A percentile compares a stretch with the other conserved stretches of the same genome.
phyloP scores from a whole-genome alignment of 1,140 invertebrate species.

The Teleopsis dalmanni region DNA sequence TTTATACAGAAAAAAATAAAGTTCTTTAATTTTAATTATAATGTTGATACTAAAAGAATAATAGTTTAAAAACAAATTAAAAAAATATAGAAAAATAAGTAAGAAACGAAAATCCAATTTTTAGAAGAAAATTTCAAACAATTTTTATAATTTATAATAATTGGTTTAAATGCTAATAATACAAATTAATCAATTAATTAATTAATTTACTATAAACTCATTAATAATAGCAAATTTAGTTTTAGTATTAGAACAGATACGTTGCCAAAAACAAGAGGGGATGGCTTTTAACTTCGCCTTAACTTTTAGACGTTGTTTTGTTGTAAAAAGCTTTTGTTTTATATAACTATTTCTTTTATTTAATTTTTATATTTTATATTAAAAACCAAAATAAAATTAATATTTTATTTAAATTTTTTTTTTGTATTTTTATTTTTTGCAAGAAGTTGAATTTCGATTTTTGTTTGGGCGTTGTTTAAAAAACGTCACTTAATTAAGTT shows the following conservation, averaged over 20 bases:
- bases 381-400: conserved; percentile 36
- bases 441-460: conserved; percentile 94
- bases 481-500: too few relatives aligned
- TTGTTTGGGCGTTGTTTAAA: conserved; percentile 60
- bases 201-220: too few relatives aligned
- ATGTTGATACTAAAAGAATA: too few relatives aligned
- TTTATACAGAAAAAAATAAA: not conserved
- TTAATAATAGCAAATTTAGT: conserved; percentile 1
- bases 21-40: conserved; percentile 4
- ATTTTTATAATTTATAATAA: conserved; percentile 2
- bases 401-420: conserved; percentile 46
- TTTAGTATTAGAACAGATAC: not conserved
- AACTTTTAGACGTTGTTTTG: not conserved
- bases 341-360: conserved; percentile 8
- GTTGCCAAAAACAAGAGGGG: not conserved
- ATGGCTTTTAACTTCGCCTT: not conserved
- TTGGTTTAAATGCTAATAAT: not conserved
- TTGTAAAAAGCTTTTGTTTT: not conserved
- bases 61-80: too few relatives aligned
- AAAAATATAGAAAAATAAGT: conserved; percentile 7
- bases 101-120: conserved; percentile 6
- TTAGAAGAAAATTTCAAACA: conserved; percentile 8
- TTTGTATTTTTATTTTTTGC: conserved; percentile 39
- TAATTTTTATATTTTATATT: conserved; percentile 32
- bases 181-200: not conserved